Conservation (phyloP, 2,113 vertebrate species). For the Catagonus wagneri region DNA sequence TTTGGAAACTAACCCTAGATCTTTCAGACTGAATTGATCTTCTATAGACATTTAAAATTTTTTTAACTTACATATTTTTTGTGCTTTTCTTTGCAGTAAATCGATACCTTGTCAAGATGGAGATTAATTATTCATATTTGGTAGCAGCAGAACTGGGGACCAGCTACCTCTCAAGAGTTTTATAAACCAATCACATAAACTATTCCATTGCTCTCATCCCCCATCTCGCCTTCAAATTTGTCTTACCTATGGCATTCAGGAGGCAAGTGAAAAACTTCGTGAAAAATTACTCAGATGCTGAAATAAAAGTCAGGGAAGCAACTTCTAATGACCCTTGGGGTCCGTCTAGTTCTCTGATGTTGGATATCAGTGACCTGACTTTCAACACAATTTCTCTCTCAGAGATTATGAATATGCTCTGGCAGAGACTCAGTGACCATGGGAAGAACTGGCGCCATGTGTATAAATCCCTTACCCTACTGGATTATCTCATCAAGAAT, state of each 20-base stretch:
- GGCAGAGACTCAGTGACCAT: slow-evolving; percentile 76
- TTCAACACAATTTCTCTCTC: slow-evolving; percentile 75
- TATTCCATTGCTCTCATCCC: not conserved
- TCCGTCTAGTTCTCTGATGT: slow-evolving; percentile 73
- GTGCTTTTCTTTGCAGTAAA: slow-evolving; percentile 76
- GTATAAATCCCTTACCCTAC: slow-evolving; percentile 75
- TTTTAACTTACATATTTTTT: slow-evolving; percentile 33
- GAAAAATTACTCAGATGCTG: slow-evolving; percentile 85
- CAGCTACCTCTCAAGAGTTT: slow-evolving; percentile 32
- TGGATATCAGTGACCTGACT: slow-evolving; percentile 82
- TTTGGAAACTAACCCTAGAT: slow-evolving; percentile 54
- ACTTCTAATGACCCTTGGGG: slow-evolving; percentile 79
- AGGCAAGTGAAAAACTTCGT: slow-evolving; percentile 84
- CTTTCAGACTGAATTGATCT: slow-evolving; percentile 50
- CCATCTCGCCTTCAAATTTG: not conserved
- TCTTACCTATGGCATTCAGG: slow-evolving; percentile 79
- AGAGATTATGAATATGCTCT: slow-evolving; percentile 79
- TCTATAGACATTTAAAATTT: slow-evolving; percentile 19
- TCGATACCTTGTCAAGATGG: slow-evolving; percentile 61
- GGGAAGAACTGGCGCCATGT: slow-evolving; percentile 84
- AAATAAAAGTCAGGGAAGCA: slow-evolving; percentile 85
- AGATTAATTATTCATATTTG: slow-evolving; percentile 68
- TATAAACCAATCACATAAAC: slow-evolving; percentile 45
- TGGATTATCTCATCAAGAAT: slow-evolving; percentile 85
- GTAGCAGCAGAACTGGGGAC: not conserved